Percentiles rank a stretch among this genome's conserved stretches.
phyloP scores from a whole-genome alignment of 2,888 invertebrate species.

The Erebia palarica region DNA sequence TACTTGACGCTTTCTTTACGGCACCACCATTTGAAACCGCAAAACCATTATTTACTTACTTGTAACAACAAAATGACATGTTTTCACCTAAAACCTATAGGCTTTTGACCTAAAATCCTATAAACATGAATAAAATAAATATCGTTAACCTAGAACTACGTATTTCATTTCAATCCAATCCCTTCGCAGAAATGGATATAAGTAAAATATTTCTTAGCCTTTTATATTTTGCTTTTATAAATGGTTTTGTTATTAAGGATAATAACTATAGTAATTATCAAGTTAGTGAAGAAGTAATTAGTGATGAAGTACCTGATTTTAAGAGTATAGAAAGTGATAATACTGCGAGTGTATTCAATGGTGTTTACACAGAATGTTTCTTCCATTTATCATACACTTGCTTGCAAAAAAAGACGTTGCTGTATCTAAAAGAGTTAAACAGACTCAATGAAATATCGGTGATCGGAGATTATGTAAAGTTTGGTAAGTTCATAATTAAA shows the following conservation, averaged over 20 bases:
- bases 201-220: conserved; percentile 48
- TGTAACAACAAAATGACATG: conserved; percentile 51
- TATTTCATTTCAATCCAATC: conserved; percentile 59
- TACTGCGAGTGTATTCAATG: conserved; percentile 68
- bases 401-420: conserved; percentile 80
- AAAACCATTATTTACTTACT: conserved; percentile 23
- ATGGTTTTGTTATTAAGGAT: conserved; percentile 46
- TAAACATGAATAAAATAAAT: conserved; percentile 70
- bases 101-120: conserved; percentile 67
- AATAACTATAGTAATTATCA: conserved; percentile 32
- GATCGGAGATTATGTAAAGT: conserved; percentile 79
- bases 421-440: conserved; percentile 81
- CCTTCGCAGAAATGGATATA: conserved; percentile 52
- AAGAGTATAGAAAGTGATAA: conserved; percentile 38
- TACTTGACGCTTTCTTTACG: conserved; percentile 24
- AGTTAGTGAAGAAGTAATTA: conserved; percentile 40
- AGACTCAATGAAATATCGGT: conserved; percentile 79
- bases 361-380: conserved; percentile 81
- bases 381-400: conserved; percentile 81
- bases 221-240: conserved; percentile 43
- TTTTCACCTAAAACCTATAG: conserved; percentile 61
- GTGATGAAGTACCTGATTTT: conserved; percentile 38
- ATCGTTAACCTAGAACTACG: conserved; percentile 48
- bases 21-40: conserved; percentile 28
- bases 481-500: conserved; percentile 62